Conservation (phyloP, 2,888 invertebrate species). For the Papilio elwesi region DNA sequence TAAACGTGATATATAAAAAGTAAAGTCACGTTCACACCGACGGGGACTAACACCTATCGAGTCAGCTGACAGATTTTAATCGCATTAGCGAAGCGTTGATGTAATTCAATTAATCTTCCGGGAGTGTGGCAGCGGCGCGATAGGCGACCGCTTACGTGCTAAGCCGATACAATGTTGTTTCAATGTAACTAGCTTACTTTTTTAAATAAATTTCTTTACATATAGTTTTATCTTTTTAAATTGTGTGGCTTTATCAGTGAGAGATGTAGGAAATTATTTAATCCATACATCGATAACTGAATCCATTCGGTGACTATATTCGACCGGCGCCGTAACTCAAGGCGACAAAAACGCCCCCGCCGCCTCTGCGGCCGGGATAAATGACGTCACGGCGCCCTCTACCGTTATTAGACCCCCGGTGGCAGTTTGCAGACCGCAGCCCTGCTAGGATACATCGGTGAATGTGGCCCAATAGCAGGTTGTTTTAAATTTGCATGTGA, state of each 20-base stretch:
- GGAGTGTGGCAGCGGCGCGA: constrained; percentile 45
- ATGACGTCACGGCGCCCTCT: constrained; percentile 45
- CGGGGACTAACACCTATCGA: constrained; percentile 2
- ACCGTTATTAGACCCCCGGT: constrained; percentile 36
- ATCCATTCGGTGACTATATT: not conserved
- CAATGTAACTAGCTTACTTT: not conserved
- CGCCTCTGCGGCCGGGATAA: constrained; percentile 51
- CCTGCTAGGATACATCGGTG: not conserved
- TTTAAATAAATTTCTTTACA: not conserved
- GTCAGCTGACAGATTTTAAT: constrained; percentile 62
- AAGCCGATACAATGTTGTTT: constrained; percentile 24
- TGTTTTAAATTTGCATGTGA: constrained; percentile 5
- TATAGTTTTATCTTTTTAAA: no score
- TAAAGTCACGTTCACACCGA: constrained; percentile 5
- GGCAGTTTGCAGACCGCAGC: constrained; percentile 12
- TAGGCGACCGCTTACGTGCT: constrained; percentile 2
- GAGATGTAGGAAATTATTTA: no score
- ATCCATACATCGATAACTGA: no score
- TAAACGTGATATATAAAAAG: not conserved
- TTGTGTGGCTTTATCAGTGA: no score
- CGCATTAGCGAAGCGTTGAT: constrained; percentile 65
- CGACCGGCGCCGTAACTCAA: constrained; percentile 70
- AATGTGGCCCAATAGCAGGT: not conserved
- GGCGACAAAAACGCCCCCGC: constrained; percentile 54
- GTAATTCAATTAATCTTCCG: constrained; percentile 72